Base-by-base conservation (phyloP, 1,140 invertebrate genomes). In the Caerostris extrusa region DNA sequence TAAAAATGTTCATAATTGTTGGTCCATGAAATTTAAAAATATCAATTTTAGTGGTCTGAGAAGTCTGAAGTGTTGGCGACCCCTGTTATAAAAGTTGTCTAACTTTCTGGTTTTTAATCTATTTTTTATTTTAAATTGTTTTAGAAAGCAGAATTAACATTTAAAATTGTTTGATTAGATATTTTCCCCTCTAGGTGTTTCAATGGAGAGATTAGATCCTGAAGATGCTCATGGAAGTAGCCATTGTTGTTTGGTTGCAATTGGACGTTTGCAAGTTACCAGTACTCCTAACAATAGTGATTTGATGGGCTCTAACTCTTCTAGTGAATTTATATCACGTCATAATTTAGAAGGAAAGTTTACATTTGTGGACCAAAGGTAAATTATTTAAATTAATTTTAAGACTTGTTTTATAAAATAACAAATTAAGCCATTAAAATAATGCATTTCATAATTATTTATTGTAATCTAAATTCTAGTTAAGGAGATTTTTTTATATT, bases 231-330 rank as follows among this genome's bases (percentile, higher is more conserved):
- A 96, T 93, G 90, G 94, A 71, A 95, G 97, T 57, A 98, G 98
- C 55, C 98, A 99, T 96, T 99, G 98, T 96, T 99, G 99, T 96
- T 97, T 99, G 71, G 99, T 99, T 34, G 99, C 99, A 90, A 99
- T 99, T 95, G 99, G 99, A 81, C 97, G 99, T 89, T 97, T 99
- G 69, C 98, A 99, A 97, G 98, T 99, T 60, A 99, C 99, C 69
- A 99, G 98, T 91, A 98, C 98, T 58, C 98, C 99, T 8, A 99
- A 98, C 96, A 98, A 98, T 82, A 97, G 97, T 94, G 99, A 99
- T 96, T 97, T 99, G 95, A 97, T 97, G 94, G 97, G 98, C 91
- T 97, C 98, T 71, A 98, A 98, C 96, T 98, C 98, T 95, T 97
- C 98, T 95, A 97, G 97, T 94, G 99, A 99, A 97, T 99, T 99